phyloP scores from a whole-genome alignment of 2,888 invertebrate species.

The Drosophila nr. medialis region DNA sequence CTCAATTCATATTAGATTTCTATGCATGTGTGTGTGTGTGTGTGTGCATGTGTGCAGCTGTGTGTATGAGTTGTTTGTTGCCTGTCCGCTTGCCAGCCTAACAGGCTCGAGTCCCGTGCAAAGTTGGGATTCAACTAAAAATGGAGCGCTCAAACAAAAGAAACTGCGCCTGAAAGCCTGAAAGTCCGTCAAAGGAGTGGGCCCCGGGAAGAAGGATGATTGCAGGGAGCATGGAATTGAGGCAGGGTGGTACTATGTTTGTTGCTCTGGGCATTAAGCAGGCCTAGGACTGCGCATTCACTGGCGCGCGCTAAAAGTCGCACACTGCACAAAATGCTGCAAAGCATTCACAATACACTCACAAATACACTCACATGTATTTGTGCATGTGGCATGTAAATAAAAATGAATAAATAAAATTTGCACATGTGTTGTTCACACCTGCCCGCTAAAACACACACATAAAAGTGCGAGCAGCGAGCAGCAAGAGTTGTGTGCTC shows the following conservation, averaged over 20 bases:
- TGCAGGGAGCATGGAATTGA: not conserved
- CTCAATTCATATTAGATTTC: slow-evolving; percentile 83
- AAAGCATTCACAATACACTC: slow-evolving; percentile 39
- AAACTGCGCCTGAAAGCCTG: slow-evolving; percentile 53
- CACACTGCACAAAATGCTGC: slow-evolving; percentile 49
- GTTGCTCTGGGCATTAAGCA: slow-evolving; percentile 53
- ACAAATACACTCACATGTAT: slow-evolving; percentile 34
- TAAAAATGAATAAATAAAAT: slow-evolving; percentile 81
- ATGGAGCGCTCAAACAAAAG: slow-evolving; percentile 80
- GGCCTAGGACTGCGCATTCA: slow-evolving; percentile 76
- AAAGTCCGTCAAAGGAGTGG: slow-evolving; percentile 13
- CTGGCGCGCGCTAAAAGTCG: slow-evolving; percentile 75
- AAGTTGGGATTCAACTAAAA: slow-evolving; percentile 76
- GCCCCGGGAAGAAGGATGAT: not conserved
- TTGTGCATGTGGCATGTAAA: slow-evolving; percentile 67
- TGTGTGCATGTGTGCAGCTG: slow-evolving; percentile 27
- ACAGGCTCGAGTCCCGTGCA: slow-evolving; percentile 49
- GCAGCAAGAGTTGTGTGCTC: slow-evolving; percentile 17
- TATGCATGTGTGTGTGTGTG: slow-evolving; percentile 12
- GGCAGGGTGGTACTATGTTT: slow-evolving; percentile 7
- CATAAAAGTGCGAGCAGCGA: slow-evolving; percentile 57
- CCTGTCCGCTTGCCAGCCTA: slow-evolving; percentile 53
- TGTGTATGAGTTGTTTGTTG: slow-evolving; percentile 51
- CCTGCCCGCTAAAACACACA: slow-evolving; percentile 68
- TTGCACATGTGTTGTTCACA: slow-evolving; percentile 76